Evolutionary conservation across 2,113 vertebrate species (phyloP), one percentile per base, ranked within the genome.

Genomic region (Lampris megalopsis): DNA sequence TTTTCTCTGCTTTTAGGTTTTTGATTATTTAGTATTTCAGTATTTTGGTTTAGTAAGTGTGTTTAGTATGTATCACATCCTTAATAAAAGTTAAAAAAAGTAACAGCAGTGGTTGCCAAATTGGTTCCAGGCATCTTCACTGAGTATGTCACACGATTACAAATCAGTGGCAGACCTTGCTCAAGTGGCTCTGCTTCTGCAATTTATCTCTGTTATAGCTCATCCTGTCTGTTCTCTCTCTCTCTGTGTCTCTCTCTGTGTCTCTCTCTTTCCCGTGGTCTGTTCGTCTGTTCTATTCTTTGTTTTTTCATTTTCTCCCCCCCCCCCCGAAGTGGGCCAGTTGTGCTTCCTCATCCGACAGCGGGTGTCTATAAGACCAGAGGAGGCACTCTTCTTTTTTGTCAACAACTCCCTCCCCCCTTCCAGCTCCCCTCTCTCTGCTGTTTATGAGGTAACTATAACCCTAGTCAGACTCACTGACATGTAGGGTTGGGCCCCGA

Each of bases 281-380:
- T 65, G 49, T 59, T 63, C 24, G 4, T 3, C 40, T 53, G 50
- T 43, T 11, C 24, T 24, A 24, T 24, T 24, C 24, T 45, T 38
- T 52, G 50, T 56, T 24, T 68, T 79, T 53, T 63, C 13, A n/a
- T 9, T 48, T 56, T 43, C 53, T n/a, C 6, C 85, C 73, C 42
- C 86, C 0, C 73, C 80, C 47, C 36, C 71, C 54, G 77, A 81
- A 99, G 97, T 99, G 80, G 98, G 97, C 58, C 98, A 99, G 3
- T 95, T 99, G 92, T 99, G 97, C 88, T 99, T 99, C 92, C 92
- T 99, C 91, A 98, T 99, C 86, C 95, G 98, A 80, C 97, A 98
- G 94, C 93, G 98, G 54, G 95, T 99, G 81, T 97, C 96, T 85
- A 93, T 99, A 94, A 94, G 97, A 87, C 97, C 98, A 0, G 98